Evolutionary conservation across 30 jellyfish, hydroid and myxozoan genomes (phyloP).

Genomic region (Aurelia coerulea): DNA sequence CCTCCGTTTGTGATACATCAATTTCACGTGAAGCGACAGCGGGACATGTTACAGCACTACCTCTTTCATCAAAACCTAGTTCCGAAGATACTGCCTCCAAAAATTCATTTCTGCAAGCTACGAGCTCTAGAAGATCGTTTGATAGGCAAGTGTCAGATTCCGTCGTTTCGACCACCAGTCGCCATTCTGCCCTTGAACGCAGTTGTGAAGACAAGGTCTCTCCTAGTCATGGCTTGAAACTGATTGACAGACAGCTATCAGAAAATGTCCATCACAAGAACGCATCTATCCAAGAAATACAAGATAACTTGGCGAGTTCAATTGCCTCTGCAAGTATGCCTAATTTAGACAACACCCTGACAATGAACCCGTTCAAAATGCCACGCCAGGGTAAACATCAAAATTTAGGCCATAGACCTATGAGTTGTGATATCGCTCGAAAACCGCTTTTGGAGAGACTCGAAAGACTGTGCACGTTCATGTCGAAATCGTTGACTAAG

Average conservation of each 20-base stretch:
- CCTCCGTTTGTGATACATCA: too few species aligned
- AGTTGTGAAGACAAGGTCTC: background rate
- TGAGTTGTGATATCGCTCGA: constrained; percentile 48
- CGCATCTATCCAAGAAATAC: background rate
- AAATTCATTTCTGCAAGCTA: too few species aligned
- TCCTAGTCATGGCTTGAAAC: background rate
- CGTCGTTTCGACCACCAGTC: background rate
- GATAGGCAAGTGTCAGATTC: constrained; percentile 25
- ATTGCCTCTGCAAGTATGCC: constrained; percentile 29
- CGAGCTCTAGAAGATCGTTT: too few species aligned
- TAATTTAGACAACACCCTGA: constrained; percentile 21
- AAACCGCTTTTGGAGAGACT: constrained; percentile 57
- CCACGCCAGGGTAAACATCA: constrained; percentile 30
- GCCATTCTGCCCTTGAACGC: background rate
- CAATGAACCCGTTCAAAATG: constrained; percentile 45
- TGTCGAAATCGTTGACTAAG: constrained; percentile 68
- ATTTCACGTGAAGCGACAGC: too few species aligned
- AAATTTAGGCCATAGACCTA: constrained; percentile 52
- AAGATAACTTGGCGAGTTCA: background rate
- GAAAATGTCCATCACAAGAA: constrained; percentile 8
- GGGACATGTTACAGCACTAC: too few species aligned
- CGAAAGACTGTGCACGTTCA: constrained; percentile 48
- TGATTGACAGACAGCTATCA: constrained; percentile 42
- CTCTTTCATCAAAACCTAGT: too few species aligned
- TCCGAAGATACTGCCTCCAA: too few species aligned